phyloP scores from a whole-genome alignment of 2,888 invertebrate genomes.

The Lepidochitona cinerea region DNA sequence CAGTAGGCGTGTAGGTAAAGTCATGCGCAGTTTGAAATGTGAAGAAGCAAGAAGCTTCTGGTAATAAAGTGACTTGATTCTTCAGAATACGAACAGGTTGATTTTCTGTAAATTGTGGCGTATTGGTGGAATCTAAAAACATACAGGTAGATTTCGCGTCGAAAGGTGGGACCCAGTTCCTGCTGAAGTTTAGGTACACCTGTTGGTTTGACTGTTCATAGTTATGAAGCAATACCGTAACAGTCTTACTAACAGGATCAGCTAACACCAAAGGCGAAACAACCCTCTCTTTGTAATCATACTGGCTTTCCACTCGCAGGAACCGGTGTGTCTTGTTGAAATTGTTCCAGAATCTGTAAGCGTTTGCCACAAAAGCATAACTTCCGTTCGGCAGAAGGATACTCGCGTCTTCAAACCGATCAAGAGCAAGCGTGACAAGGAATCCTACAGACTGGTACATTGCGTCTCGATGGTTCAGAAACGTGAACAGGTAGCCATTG shows the following conservation, averaged over 20 bases:
- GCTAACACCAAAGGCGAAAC: conserved; percentile 12
- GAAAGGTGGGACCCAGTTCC: neutral
- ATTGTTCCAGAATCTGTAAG: conserved; percentile 13
- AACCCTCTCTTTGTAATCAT: neutral
- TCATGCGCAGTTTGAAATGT: neutral
- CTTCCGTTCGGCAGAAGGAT: neutral
- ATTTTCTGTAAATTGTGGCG: neutral
- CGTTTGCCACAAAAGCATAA: conserved; percentile 2
- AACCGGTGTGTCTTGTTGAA: neutral
- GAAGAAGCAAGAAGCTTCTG: conserved; percentile 13
- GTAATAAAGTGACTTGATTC: neutral
- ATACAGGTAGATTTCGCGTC: neutral
- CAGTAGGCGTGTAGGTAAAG: neutral
- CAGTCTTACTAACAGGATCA: neutral
- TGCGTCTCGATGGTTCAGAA: neutral
- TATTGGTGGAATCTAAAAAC: neutral
- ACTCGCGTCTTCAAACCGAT: neutral
- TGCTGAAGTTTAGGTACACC: neutral
- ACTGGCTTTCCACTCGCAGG: conserved; percentile 1
- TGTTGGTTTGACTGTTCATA: neutral
- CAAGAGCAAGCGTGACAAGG: neutral
- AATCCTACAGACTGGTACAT: conserved; percentile 11
- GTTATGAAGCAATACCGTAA: neutral
- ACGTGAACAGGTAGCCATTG: conserved; percentile 13
- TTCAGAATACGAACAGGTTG: neutral